Evolutionary conservation across 2,797 vertebrate genomes (phyloP).

Genomic region (Leucoraja ocellata): DNA sequence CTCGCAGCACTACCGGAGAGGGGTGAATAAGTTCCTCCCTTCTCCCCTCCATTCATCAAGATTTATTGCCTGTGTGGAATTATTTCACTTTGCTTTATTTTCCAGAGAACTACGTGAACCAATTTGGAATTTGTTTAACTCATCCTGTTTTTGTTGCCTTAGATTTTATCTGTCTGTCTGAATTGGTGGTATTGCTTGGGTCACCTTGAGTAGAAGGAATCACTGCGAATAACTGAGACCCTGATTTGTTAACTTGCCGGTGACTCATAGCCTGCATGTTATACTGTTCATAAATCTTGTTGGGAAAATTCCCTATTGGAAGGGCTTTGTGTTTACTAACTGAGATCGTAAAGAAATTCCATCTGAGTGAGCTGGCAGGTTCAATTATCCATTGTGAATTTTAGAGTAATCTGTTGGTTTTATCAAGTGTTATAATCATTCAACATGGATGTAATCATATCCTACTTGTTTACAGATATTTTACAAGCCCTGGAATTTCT

Average conservation of each 20-base stretch:
- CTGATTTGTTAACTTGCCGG: background rate
- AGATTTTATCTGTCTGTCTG: background rate
- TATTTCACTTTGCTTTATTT: background rate
- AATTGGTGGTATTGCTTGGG: background rate
- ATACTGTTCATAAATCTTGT: background rate
- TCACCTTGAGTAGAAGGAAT: background rate
- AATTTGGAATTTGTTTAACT: background rate
- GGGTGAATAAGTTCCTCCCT: background rate
- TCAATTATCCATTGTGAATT: background rate
- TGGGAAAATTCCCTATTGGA: background rate
- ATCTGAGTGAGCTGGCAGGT: background rate
- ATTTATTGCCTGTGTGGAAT: too few species aligned
- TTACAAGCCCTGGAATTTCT: background rate
- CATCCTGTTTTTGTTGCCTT: too few species aligned
- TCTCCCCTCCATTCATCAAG: too few species aligned
- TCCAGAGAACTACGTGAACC: background rate
- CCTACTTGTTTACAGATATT: background rate
- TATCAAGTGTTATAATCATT: background rate
- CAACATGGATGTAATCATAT: background rate
- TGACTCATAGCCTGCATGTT: background rate
- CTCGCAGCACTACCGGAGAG: background rate
- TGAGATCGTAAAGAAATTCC: background rate
- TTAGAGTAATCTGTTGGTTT: background rate
- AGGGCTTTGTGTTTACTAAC: background rate
- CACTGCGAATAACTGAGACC: background rate